Evolutionary conservation across 1,140 invertebrate species (phyloP), one percentile per base, ranked within the genome.

Genomic region (Oryzaephilus surinamensis): DNA sequence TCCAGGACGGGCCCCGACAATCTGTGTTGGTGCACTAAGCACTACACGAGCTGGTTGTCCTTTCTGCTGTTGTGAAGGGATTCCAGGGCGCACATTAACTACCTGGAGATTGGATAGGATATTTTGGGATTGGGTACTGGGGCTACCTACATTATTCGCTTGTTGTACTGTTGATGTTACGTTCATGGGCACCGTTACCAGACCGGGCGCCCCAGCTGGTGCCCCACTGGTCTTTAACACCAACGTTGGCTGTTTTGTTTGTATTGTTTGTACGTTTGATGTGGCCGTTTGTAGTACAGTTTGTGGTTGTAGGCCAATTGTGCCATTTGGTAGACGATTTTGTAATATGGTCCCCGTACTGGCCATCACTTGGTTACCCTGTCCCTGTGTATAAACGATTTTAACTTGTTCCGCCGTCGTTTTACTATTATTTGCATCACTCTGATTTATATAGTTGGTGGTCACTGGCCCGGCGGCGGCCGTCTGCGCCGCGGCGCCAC

Each of bases 41-140:
- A 91, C 80, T 41, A 90, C 79, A 43, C 86, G 72, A 10, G 81
- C 47, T 48, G 77, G 75, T 38, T 74, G 76, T 29, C 74, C 76
- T 58, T 87, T 88, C 54, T 81, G 79, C 39, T 74, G 66, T 38
- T 75, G 72, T 38, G 71, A 61, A 14, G 80, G 76, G 27, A 77
- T 70, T 33, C 74, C 52, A 19, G 81, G 77, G 45, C 84, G 70
- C 67, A 88, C 78, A 68, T 89, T 90, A 32, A 92, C 70, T 57
- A 92, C 84, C 61, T 88, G 84, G 46, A 91, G 81, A 68, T 84
- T 84, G 32, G 54, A 79, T 72, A 36, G 73, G 65, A 58, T 66
- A 43, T 51, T 50, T 56, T 72, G 33, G 73, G 72, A 29, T 66
- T 39, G 71, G 67, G 38, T 53, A 28, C 50, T 53, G 24, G 46